Evolutionary conservation across 92 coral and sea anemone genomes (phyloP).

Genomic region (Siderastrea radians): DNA sequence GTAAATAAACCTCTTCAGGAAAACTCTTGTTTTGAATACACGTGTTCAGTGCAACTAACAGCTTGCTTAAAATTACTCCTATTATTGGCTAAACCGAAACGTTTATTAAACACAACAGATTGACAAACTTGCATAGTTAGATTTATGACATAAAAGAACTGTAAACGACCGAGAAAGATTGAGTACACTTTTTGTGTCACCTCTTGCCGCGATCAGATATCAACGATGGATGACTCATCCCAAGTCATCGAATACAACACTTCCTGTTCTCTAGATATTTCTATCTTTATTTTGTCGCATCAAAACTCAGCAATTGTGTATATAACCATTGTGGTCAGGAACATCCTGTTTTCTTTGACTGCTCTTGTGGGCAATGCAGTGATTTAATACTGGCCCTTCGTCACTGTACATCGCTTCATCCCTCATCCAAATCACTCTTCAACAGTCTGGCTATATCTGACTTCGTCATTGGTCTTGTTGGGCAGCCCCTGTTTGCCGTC

Average conservation of each 20-base stretch:
- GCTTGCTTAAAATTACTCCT: too few species aligned
- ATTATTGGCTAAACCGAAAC: neutral
- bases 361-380: neutral
- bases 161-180: too few species aligned
- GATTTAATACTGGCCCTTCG: slow-evolving; percentile 8
- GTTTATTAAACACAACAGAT: too few species aligned
- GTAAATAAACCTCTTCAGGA: too few species aligned
- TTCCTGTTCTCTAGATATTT: slow-evolving; percentile 3
- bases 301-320: neutral
- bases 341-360: neutral
- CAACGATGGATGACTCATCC: neutral
- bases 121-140: too few species aligned
- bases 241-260: neutral
- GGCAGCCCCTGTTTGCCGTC: neutral
- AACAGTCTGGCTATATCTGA: neutral
- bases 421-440: slow-evolving; percentile 4
- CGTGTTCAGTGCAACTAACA: too few species aligned
- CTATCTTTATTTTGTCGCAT: neutral
- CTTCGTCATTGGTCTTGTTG: slow-evolving; percentile 3
- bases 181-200: too few species aligned
- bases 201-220: too few species aligned
- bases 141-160: too few species aligned
- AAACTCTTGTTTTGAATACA: too few species aligned
- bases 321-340: neutral
- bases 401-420: neutral